Base-by-base conservation (phyloP, 2,113 vertebrate species). In the Etia nguti region DNA sequence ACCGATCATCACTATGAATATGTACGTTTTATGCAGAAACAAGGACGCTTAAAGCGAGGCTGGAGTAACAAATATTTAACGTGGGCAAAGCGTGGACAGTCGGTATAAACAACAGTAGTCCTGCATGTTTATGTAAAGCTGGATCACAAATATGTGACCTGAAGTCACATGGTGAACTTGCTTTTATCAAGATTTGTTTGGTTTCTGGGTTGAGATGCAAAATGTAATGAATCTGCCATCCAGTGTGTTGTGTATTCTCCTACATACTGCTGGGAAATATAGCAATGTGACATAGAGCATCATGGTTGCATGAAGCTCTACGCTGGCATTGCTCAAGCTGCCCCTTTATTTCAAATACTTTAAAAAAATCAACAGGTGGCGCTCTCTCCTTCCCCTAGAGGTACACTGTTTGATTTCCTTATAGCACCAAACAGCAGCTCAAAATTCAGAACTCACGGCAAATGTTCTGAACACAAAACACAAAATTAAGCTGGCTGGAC, bases 341-440 rank as follows among this genome's bases (percentile, higher is more conserved):
- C 88, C 80, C 55, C 57, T 75, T 62, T 41, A 8, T 31, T 89
- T 90, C 83, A 82, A 73, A 80, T 88, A 79, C 70, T 68, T 82
- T n/a, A 2, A 68, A 85, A 84, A 85, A 77, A 50, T 29, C 93
- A 93, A 91, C 91, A 95, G 94, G 89, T 91, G 91, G 88, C 75
- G 80, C 82, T 48, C 79, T 94, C 46, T 86, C 75, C 88, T 92
- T 29, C 83, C 70, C 77, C 54, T 22, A 31, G 1, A 54, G 6
- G 16, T 85, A 1, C 5, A 70, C 41, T n/a, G 6, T 16, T 79
- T 82, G 56, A 62, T 68, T 82, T 55, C 38, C 31, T 77, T 6
- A 5, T 4, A 26, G 13, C 22, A 31, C 16, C 48, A 22, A 34
- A 16, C 24, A 15, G 50, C 20, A 29, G 22, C 13, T 8, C 34